Percentiles rank a stretch among this genome's conserved stretches.
Evolutionary conservation across 2,113 vertebrate species (phyloP).

Genomic region (Catharus fuscescens): DNA sequence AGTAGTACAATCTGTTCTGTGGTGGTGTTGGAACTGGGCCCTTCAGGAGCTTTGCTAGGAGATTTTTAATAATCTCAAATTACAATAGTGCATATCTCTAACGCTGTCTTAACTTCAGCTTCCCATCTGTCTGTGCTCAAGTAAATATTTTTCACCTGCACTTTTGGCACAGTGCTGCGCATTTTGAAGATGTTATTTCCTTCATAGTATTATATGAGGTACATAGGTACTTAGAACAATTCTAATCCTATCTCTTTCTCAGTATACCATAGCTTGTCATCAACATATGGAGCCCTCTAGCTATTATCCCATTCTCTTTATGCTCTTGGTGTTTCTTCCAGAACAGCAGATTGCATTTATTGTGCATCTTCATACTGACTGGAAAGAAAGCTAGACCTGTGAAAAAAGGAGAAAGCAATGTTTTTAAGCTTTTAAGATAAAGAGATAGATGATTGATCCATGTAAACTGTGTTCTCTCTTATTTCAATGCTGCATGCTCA

Average conservation of each 20-base stretch:
- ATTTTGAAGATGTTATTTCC: conserved; percentile 57
- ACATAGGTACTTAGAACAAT: conserved; percentile 51
- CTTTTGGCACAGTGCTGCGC: not conserved
- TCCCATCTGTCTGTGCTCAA: conserved; percentile 52
- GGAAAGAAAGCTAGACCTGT: not conserved
- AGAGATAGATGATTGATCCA: not conserved
- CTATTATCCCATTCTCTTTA: conserved; percentile 58
- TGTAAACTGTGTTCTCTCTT: not conserved
- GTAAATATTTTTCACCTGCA: conserved; percentile 56
- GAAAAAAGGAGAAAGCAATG: not conserved
- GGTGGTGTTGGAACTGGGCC: not conserved
- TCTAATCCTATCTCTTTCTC: conserved; percentile 47
- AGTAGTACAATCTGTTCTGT: not conserved
- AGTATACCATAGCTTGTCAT: conserved; percentile 31
- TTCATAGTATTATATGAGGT: conserved; percentile 4
- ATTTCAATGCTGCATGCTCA: not conserved
- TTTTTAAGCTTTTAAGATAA: not conserved
- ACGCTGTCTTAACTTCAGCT: not conserved
- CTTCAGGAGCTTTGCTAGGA: not conserved
- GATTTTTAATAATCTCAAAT: conserved; percentile 58
- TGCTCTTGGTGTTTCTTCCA: conserved; percentile 11
- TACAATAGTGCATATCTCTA: conserved; percentile 3
- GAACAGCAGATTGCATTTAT: conserved; percentile 43
- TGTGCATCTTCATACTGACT: not conserved
- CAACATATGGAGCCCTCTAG: conserved; percentile 58